Evolutionary conservation across 2,888 invertebrate genomes (phyloP).

Genomic region (Phortica magna): DNA sequence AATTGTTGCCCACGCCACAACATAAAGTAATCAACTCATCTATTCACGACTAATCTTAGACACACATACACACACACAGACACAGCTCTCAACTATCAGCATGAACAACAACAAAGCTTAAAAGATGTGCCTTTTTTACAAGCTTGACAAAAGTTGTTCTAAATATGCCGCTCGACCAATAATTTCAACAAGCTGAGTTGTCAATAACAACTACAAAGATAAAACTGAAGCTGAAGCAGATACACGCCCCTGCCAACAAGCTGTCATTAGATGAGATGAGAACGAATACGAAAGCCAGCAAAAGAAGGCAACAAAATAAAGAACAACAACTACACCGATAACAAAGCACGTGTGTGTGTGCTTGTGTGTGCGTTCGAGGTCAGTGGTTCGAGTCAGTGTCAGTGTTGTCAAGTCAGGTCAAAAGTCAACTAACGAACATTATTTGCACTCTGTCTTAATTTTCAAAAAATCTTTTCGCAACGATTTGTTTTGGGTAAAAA

Average conservation of each 20-base stretch:
- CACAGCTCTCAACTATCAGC: background rate
- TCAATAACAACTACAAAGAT: background rate
- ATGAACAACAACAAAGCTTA: background rate
- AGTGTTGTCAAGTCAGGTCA: conserved; percentile 38
- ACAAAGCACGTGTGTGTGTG: background rate
- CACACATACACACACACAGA: too few relatives aligned
- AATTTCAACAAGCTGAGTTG: background rate
- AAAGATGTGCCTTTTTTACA: background rate
- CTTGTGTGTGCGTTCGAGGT: background rate
- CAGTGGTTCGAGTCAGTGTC: background rate
- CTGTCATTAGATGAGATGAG: background rate
- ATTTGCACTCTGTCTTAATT: conserved; percentile 61
- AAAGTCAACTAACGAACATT: conserved; percentile 56
- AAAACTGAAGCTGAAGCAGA: background rate
- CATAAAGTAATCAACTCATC: too few relatives aligned
- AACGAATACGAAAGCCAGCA: background rate
- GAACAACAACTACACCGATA: background rate
- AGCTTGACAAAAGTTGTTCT: background rate
- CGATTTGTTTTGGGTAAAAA: background rate
- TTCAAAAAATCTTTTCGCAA: conserved; percentile 36
- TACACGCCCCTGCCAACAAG: background rate
- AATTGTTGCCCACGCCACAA: too few relatives aligned
- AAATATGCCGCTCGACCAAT: background rate
- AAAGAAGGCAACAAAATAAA: background rate
- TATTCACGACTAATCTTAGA: too few relatives aligned